Evolutionary conservation across 2,888 invertebrate species (phyloP), one percentile per base, ranked within the genome.

Genomic region (Pristionchus arcanus): DNA sequence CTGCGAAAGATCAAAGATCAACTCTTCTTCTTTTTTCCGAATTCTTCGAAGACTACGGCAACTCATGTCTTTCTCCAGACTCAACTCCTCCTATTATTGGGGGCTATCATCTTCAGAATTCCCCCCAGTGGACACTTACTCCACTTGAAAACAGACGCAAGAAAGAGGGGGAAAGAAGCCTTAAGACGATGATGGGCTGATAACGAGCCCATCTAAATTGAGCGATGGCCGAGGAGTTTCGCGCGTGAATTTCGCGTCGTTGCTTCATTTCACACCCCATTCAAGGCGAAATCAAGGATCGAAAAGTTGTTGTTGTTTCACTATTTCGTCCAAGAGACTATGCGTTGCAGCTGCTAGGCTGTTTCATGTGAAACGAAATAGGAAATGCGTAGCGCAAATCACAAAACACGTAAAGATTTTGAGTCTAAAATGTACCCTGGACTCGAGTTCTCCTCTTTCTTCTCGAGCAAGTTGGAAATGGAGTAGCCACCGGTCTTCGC

Each of bases 401-500:
- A 63, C 63, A 13, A 49, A 49, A 49, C 42, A 49, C 42, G 13
- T 49, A 7, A 3, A 49, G 42, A 3, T 42, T 9, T 49, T 49
- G 11, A 49, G 11, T 49, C 4, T 11, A 42, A 42, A 21, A 49
- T 74, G 25, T 34, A 55, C 34, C 55, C 74, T 5, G 87, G 87
- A 74, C 91, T 91, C 25, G 91, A 89, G 83, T 89, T 90, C 86
- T 85, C 84, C n/a, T 90, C 90, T 66, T 91, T 91, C 88, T 91
- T 91, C 68, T 91, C 91, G 31, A 91, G 86, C 21, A 91, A 34
- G 88, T 91, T 90, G 4, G 91, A 91, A 59, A 91, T 91, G 63
- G 90, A 90, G 86, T 91, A 91, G n/a, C 87, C 66, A 19, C 83
- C 66, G 16, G 68, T 28, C 42, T 55, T 86, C 63, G n/a, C 37